Conservation (phyloP, 2,113 vertebrate species). For the Aleadryas rufinucha region DNA sequence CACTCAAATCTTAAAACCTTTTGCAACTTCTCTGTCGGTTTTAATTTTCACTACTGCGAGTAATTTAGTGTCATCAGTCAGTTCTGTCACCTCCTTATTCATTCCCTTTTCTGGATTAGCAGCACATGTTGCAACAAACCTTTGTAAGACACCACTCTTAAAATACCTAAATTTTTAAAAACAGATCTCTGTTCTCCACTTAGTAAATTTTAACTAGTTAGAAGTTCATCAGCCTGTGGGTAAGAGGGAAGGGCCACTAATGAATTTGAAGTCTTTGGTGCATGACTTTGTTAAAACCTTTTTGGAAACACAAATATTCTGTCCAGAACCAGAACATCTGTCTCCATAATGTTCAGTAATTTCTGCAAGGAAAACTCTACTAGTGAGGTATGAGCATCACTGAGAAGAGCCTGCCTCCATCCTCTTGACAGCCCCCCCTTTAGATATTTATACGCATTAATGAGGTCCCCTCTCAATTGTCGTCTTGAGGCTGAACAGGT, state of each 20-base stretch:
- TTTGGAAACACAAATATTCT: not conserved
- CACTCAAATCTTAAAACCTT: not conserved
- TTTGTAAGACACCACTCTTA: not conserved
- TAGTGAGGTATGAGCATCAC: not conserved
- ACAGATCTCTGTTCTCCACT: not conserved
- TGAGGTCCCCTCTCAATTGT: not conserved
- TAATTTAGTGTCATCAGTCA: not conserved
- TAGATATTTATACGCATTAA: not conserved
- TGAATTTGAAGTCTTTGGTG: not conserved
- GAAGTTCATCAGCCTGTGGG: not conserved
- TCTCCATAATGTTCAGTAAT: not conserved
- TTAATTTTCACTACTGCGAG: not conserved
- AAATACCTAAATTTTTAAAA: not conserved
- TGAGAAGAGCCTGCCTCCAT: not conserved
- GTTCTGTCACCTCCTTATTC: not conserved
- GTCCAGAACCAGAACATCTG: not conserved
- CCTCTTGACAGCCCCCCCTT: rapidly evolving
- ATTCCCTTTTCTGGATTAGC: not conserved
- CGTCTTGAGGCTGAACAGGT: not conserved
- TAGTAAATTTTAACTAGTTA: not conserved
- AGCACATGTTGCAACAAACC: not conserved
- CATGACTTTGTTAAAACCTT: not conserved
- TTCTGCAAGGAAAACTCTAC: not conserved
- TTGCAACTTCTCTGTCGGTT: not conserved
- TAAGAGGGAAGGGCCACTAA: not conserved